A percentile compares a stretch with the other conserved stretches of the same genome.
Evolutionary conservation across 2,113 vertebrate genomes (phyloP).

Genomic region (Sinocyclocheilus anophthalmus): DNA sequence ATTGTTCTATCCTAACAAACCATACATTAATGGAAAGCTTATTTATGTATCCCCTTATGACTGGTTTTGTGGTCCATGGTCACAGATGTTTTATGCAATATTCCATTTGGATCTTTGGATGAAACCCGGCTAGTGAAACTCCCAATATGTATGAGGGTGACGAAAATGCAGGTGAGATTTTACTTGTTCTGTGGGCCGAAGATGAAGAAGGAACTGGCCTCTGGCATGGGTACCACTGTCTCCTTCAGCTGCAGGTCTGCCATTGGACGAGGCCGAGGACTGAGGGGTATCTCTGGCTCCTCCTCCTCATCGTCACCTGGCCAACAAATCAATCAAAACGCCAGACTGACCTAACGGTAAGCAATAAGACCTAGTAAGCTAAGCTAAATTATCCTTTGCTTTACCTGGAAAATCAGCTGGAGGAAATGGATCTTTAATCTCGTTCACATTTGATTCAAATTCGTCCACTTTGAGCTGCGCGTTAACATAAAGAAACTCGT

Average conservation of each 20-base stretch:
- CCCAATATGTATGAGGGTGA: not conserved
- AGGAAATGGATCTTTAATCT: constrained; percentile 93
- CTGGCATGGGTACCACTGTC: constrained; percentile 91
- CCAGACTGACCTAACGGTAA: not conserved
- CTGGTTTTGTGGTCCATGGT: no score
- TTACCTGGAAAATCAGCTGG: constrained; percentile 94
- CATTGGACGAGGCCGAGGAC: constrained; percentile 88
- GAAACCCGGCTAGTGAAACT: not conserved
- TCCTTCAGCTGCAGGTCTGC: constrained; percentile 93
- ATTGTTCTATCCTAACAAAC: no score
- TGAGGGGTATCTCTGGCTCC: constrained; percentile 89
- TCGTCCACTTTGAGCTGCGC: constrained; percentile 90
- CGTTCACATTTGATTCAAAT: constrained; percentile 93
- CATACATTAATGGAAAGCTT: no score
- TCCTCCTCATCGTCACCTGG: constrained; percentile 92
- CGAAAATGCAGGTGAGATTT: not conserved
- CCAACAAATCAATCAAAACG: not conserved
- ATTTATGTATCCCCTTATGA: no score
- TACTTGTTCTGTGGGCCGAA: constrained; percentile 95
- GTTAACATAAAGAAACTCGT: constrained; percentile 46
- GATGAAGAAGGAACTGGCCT: constrained; percentile 92
- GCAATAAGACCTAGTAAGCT: not conserved
- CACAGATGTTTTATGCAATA: no score
- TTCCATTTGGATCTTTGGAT: no score
- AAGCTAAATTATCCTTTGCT: not conserved